Evolutionary conservation across 2,888 invertebrate genomes (phyloP).

Genomic region (Chalcis sispes): DNA sequence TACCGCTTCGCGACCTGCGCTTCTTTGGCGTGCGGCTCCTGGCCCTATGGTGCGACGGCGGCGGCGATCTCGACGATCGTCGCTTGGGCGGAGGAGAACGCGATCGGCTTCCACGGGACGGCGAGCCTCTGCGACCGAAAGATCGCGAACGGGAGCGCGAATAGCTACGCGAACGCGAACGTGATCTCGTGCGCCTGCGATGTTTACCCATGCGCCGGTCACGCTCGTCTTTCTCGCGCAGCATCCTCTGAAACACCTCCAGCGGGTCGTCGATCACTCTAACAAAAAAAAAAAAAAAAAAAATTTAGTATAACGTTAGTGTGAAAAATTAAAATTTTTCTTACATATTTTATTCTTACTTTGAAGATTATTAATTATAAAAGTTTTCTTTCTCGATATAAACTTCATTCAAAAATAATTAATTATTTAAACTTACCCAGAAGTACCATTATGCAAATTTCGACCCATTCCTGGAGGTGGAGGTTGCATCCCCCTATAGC

Average conservation of each 20-base stretch:
- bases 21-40: constrained; percentile 72
- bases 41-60: constrained; percentile 68
- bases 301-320: background rate
- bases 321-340: no score
- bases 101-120: constrained; percentile 67
- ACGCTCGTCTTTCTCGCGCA: constrained; percentile 89
- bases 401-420: background rate
- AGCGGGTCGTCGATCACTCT: constrained; percentile 90
- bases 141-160: constrained; percentile 75
- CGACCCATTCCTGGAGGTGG: constrained; percentile 80
- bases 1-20: constrained; percentile 75
- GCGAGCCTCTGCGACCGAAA: constrained; percentile 43
- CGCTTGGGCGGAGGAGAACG: constrained; percentile 74
- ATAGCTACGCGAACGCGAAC: constrained; percentile 77
- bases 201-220: constrained; percentile 82
- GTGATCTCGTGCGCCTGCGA: constrained; percentile 77
- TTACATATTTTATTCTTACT: background rate
- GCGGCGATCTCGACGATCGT: constrained; percentile 70
- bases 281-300: constrained; percentile 68
- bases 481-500: constrained; percentile 77
- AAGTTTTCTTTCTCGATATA: background rate
- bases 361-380: background rate
- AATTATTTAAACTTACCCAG: constrained; percentile 76
- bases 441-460: constrained; percentile 76
- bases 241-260: constrained; percentile 91